A percentile compares a stretch with the other conserved stretches of the same genome.
phyloP scores from a whole-genome alignment of 2,797 vertebrate genomes.

The Lepus townsendii region DNA sequence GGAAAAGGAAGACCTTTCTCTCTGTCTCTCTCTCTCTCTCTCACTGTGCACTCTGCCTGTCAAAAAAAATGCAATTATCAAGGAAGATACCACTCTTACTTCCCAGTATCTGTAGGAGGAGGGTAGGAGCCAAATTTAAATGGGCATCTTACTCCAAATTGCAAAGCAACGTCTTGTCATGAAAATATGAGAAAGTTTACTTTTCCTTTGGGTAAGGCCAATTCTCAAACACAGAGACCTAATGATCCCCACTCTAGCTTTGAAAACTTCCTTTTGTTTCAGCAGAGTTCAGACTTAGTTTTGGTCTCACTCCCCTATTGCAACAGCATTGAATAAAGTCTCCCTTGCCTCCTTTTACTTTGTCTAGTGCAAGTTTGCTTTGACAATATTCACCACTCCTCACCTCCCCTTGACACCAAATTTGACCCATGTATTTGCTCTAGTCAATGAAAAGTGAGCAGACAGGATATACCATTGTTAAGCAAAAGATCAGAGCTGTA shows the following conservation, averaged over 20 bases:
- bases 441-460: not conserved
- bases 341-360: not conserved
- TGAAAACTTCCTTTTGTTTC: conserved; percentile 39
- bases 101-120: not conserved
- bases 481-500: not conserved
- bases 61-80: not conserved
- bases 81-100: not conserved
- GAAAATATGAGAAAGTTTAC: conserved; percentile 32
- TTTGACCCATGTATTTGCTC: not conserved
- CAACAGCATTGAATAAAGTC: not conserved
- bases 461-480: not conserved
- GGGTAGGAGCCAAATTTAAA: not conserved
- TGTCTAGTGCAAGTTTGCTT: not conserved
- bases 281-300: not conserved
- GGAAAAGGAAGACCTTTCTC: too few species aligned
- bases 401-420: not conserved
- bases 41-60: too few species aligned
- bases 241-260: not conserved
- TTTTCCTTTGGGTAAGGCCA: not conserved
- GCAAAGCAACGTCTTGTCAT: not conserved
- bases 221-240: conserved; percentile 19
- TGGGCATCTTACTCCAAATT: not conserved
- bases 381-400: not conserved
- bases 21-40: too few species aligned
- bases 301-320: not conserved